Conservation (phyloP, 2,888 invertebrate genomes). For the Pheosia gnoma region DNA sequence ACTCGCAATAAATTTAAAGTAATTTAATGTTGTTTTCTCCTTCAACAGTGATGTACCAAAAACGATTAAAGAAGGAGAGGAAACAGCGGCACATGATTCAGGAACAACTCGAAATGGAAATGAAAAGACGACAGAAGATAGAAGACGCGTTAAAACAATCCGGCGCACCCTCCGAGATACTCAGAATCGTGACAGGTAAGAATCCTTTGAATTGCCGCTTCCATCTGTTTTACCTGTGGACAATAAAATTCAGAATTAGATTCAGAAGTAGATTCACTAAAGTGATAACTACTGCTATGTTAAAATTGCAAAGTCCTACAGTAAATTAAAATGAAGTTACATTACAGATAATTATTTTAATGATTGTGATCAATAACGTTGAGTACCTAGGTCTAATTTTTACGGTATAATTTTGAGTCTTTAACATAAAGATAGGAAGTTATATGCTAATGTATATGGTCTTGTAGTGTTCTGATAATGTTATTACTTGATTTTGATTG, state of each 20-base stretch:
- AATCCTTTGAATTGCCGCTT: neutral
- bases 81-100: slow-evolving; percentile 92
- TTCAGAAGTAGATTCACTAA: neutral
- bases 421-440: too few species aligned
- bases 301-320: too few species aligned
- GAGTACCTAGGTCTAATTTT: too few species aligned
- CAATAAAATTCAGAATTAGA: neutral
- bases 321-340: too few species aligned
- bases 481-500: too few species aligned
- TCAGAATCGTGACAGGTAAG: slow-evolving; percentile 91
- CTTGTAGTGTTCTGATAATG: too few species aligned
- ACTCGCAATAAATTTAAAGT: neutral
- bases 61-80: slow-evolving; percentile 94
- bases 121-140: slow-evolving; percentile 90
- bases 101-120: slow-evolving; percentile 92
- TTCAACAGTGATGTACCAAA: slow-evolving; percentile 92
- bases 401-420: too few species aligned
- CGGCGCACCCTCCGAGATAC: slow-evolving; percentile 89
- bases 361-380: too few species aligned
- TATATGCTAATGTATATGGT: too few species aligned
- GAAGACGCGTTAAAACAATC: slow-evolving; percentile 92
- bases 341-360: too few species aligned
- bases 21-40: slow-evolving; percentile 20
- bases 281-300: too few species aligned
- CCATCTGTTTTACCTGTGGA: neutral